Conservation (phyloP, 2,888 invertebrate species). For the Coenonympha glycerion region DNA sequence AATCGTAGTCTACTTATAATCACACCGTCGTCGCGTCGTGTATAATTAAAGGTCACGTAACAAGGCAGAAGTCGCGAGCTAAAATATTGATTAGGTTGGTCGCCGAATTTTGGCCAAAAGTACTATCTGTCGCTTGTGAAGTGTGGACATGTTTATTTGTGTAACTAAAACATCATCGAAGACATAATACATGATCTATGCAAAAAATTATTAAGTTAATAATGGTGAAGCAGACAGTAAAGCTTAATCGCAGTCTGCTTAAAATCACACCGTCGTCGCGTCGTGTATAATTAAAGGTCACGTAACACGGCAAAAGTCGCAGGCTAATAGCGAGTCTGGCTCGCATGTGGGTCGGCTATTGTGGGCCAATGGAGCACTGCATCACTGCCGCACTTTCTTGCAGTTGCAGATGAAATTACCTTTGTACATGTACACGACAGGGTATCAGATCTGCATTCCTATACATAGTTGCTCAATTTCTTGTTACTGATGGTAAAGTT, state of each 20-base stretch:
- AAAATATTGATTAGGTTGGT: no score
- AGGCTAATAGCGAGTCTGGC: constrained; percentile 30
- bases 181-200: not conserved
- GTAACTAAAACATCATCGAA: no score
- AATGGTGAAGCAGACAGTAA: not conserved
- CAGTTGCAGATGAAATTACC: constrained; percentile 39
- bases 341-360: constrained; percentile 52
- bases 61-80: constrained; percentile 26
- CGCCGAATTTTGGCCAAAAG: no score
- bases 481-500: not conserved
- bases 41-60: constrained; percentile 20
- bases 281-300: constrained; percentile 18
- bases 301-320: constrained; percentile 25
- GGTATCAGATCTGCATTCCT: constrained; percentile 12
- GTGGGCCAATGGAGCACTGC: constrained; percentile 62
- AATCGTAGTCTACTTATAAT: not conserved
- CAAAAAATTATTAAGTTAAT: not conserved
- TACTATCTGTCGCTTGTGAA: no score
- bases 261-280: constrained; percentile 2
- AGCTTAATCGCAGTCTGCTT: not conserved
- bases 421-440: constrained; percentile 19
- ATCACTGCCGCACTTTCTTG: constrained; percentile 55
- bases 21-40: constrained; percentile 1
- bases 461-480: not conserved
- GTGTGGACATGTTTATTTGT: no score